These are phyloP conservation scores for Heliconius ismenius DNA, from an alignment of 2,888 invertebrate species.

Conservation along the genomic window DNA sequence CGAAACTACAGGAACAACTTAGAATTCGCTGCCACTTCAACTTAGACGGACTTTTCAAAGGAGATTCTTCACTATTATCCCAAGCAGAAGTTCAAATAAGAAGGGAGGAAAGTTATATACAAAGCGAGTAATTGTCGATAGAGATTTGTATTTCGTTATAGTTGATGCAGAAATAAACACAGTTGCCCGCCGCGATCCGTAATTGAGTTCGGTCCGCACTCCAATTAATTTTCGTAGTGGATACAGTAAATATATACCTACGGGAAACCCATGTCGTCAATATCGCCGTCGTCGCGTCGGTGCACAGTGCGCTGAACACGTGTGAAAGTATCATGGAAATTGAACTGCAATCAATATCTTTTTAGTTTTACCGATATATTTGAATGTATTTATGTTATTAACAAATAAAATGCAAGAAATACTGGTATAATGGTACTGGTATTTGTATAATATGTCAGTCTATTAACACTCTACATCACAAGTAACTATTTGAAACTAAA, in stretches of 20 bases:
- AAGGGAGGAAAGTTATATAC: constrained; percentile 39
- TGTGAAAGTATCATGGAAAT: constrained; percentile 29
- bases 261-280: constrained; percentile 41
- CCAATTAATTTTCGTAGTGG: constrained; percentile 54
- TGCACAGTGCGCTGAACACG: constrained; percentile 12
- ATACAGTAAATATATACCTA: constrained; percentile 40
- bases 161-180: constrained; percentile 59
- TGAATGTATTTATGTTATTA: neutral
- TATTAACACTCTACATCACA: neutral
- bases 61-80: constrained; percentile 30
- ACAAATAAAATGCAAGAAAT: no score
- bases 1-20: constrained; percentile 25
- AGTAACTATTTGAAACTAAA: no score
- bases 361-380: constrained; percentile 18
- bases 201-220: constrained; percentile 53
- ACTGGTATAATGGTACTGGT: neutral
- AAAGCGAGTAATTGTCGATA: constrained; percentile 59
- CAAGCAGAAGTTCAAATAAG: constrained; percentile 45
- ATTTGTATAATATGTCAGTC: neutral
- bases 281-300: constrained; percentile 30
- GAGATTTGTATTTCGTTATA: constrained; percentile 52
- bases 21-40: constrained; percentile 33
- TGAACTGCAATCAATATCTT: constrained; percentile 32
- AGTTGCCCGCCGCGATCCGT: constrained; percentile 51
- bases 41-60: constrained; percentile 31